Evolutionary conservation across 2,113 vertebrate genomes (phyloP), one percentile per base, ranked within the genome.

Genomic region (Brachypteracias leptosomus): DNA sequence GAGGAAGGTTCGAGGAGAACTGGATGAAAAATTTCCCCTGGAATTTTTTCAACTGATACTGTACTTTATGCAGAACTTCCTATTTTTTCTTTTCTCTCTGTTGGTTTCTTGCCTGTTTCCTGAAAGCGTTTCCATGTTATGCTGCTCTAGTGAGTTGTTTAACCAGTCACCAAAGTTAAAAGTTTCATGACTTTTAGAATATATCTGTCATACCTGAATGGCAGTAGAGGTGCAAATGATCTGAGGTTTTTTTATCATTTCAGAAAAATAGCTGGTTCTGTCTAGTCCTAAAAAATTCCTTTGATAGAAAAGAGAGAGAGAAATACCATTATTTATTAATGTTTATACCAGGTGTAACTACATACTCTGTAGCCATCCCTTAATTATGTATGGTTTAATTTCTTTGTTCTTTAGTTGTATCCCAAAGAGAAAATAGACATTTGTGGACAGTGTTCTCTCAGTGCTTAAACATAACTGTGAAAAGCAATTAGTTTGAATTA

Each of bases 401-500:
- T 85, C 76, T 90, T 81, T 87, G 61, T 47, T 83, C 55, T 81
- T 86, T 20, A 83, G n/a, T 51, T 24, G 35, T 71, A 59, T 74
- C 65, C 33, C 40, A 61, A 67, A 75, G 63, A 80, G 58, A 73
- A 70, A 65, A 73, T 8, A 88, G 67, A 36, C 14, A 33, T 42
- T 16, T 38, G 20, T 84, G 65, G 54, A 51, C 38, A n/a, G 47
- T 57, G 44, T 87, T 71, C 1, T 17, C 40, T 85, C 33, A 14
- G 35, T 68, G 65, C 46, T 75, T 89, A 78, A 84, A 74, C 24
- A 8, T 13, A 57, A 20, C 40, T 57, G 9, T 67, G 66, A 77
- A 76, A 73, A 94, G 63, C 63, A 79, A 77, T 90, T 81, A 89
- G 91, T 81, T 57, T 18, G 26, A 67, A 93, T 74, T 77, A 90